Conservation (phyloP, 2,888 invertebrate genomes). For the Polydrusus pterygomalis region DNA sequence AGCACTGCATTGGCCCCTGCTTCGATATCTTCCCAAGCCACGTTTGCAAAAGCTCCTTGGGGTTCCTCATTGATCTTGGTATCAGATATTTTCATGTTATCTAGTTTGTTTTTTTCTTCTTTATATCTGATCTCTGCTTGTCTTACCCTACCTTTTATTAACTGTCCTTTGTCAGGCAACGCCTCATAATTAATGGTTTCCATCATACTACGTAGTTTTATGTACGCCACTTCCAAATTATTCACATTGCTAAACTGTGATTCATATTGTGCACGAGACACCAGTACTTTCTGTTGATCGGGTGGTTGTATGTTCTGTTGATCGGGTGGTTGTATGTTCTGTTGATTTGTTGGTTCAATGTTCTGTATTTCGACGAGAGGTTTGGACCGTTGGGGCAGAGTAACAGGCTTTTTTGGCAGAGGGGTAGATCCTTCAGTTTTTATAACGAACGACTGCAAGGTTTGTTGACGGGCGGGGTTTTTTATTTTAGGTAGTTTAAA, state of each 20-base stretch:
- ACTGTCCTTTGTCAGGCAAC: slow-evolving; percentile 80
- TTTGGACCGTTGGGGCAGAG: neutral
- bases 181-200: slow-evolving; percentile 65
- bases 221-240: slow-evolving; percentile 54
- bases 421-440: neutral
- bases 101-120: slow-evolving; percentile 73
- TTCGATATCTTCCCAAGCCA: slow-evolving; percentile 75
- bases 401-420: neutral
- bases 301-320: no score
- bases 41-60: slow-evolving; percentile 9
- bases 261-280: slow-evolving; percentile 27
- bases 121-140: slow-evolving; percentile 70
- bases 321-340: no score
- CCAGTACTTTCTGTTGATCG: no score
- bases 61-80: slow-evolving; percentile 57
- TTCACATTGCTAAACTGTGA: slow-evolving; percentile 48
- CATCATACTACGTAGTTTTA: slow-evolving; percentile 57
- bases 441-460: slow-evolving; percentile 5
- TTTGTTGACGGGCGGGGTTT: slow-evolving; percentile 18
- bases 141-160: slow-evolving; percentile 70
- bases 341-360: neutral
- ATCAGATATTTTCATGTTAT: slow-evolving; percentile 72
- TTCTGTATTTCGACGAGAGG: neutral
- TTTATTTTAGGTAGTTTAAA: slow-evolving; percentile 3
- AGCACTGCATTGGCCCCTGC: slow-evolving; percentile 74